Base-by-base conservation (phyloP, 2,888 invertebrate species). In the Bursaphelenchus okinawaensis region DNA sequence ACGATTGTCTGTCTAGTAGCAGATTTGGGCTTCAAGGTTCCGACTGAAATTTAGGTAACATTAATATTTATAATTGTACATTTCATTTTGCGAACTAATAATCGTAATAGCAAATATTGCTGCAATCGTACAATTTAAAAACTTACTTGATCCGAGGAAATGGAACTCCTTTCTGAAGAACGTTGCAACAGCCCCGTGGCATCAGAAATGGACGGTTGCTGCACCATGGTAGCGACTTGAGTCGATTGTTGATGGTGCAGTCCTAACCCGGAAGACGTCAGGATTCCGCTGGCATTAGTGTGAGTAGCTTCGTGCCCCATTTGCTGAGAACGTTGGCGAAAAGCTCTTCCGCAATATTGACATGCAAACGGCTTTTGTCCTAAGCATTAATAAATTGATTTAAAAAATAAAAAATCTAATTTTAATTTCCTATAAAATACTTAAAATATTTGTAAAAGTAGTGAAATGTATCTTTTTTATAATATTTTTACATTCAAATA, bases 251-350 rank as follows among this genome's bases (percentile, higher is more conserved):
- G 40, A 40, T 40, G 40, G n/a, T 40, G 40, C 12, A 40, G 12
- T 16, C 40, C n/a, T 4, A 40, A 6, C 40, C 40, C 40, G n/a
- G 40, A 40, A 16, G 54, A 12, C 12, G 16, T 19, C 54, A 27
- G 26, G n/a, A 54, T 19, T 31, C 19, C 29, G 40, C 27, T 24
- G 16, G 70, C 23, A 31, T 60, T 60, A 19, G 66, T 29, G 28
- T 71, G 71, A n/a, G 71, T 71, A n/a, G 70, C 69, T 51, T 81
- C 80, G 63, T 81, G 81, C 4, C 78, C 76, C 52, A 77, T 65
- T 64, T 81, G 81, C 66, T 80, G 80, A 0, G 78, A 77, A 7
- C 80, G 67, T 60, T 81, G 80, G 9, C 80, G 72, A 70, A 81
- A 81, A 16, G 71, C 64, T 9, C 81, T 70, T 8, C 79, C 78